phyloP scores from a whole-genome alignment of 2,888 invertebrate genomes.

The Drosophila sordidula region DNA sequence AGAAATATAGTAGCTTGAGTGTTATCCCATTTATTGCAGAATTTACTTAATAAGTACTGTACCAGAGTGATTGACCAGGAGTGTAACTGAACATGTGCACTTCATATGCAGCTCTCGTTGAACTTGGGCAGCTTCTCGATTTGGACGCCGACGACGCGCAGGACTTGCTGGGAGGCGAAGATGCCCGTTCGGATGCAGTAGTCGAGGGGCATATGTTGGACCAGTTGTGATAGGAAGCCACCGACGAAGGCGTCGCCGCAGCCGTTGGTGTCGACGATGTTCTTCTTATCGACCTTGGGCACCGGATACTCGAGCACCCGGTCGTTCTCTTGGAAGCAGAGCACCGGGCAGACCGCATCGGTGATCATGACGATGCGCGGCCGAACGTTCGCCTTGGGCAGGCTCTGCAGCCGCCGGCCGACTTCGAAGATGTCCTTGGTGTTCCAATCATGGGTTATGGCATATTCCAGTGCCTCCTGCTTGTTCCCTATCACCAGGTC shows the following conservation, averaged over 20 bases:
- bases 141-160: conserved; percentile 50
- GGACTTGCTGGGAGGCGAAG: conserved; percentile 62
- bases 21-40: too few relatives aligned
- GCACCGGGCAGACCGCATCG: conserved; percentile 56
- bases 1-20: too few relatives aligned
- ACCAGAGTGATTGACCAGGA: too few relatives aligned
- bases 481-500: conserved; percentile 71
- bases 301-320: conserved; percentile 59
- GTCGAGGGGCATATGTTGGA: conserved; percentile 68
- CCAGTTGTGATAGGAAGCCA: conserved; percentile 65
- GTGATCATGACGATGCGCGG: conserved; percentile 56
- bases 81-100: not conserved
- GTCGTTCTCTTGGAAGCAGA: conserved; percentile 58
- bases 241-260: conserved; percentile 71
- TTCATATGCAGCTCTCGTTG: conserved; percentile 51
- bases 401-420: conserved; percentile 48
- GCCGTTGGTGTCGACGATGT: conserved; percentile 63
- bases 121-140: conserved; percentile 58
- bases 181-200: conserved; percentile 70
- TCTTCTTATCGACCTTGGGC: conserved; percentile 41
- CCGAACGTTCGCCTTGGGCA: conserved; percentile 48
- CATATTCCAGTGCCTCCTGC: conserved; percentile 56
- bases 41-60: too few relatives aligned
- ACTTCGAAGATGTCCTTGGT: conserved; percentile 58
- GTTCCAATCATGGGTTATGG: conserved; percentile 43